Base-by-base conservation (phyloP, 2,888 invertebrate genomes). In the Cylindroiulus punctatus region DNA sequence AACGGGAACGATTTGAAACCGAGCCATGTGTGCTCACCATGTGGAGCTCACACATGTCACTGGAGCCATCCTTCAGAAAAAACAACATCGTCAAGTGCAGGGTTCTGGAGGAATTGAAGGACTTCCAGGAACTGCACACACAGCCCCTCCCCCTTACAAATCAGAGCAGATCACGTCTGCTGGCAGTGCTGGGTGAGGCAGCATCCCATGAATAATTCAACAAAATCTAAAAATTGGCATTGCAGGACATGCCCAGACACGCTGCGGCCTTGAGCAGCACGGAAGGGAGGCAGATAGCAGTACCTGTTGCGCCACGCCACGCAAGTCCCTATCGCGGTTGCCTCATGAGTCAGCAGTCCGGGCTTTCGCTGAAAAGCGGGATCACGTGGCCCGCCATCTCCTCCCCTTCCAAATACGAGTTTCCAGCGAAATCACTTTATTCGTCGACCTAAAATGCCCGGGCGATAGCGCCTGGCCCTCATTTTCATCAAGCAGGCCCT, bases 381-480 rank as follows among this genome's bases (percentile, higher is more conserved):
- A 10, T 65, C 57, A 65, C 57, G 57, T 22, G 57, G 57, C 57
- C 22, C n/a, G 57, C 8, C 44, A 44, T 44, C 44, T 44, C 57
- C 57, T 65, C 57, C 57, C 57, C 57, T 22, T 65, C n/a, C 22
- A 22, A 4, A n/a, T 0, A 22, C 57, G n/a, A 22, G 8, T 65
- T 65, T 65, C 5, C 22, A 65, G 2, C 57, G 57, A 22, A 65
- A 22, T 22, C n/a, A 22, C 8, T 65, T 22, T 7, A 65, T n/a
- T 65, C 57, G 22, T 5, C 57, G 22, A n/a, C 57, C 57, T 65
- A 65, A 65, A 22, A 65, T 65, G 57, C 57, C 57, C 57, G 57
- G 57, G 57, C 57, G 2, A 65, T 65, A 8, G n/a, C 22, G n/a
- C 57, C 0, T 22, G n/a, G 22, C 22, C n/a, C 57, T 65, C 57